Conservation (phyloP, 1,140 invertebrate species). For the Rhopalosiphum maidis region DNA sequence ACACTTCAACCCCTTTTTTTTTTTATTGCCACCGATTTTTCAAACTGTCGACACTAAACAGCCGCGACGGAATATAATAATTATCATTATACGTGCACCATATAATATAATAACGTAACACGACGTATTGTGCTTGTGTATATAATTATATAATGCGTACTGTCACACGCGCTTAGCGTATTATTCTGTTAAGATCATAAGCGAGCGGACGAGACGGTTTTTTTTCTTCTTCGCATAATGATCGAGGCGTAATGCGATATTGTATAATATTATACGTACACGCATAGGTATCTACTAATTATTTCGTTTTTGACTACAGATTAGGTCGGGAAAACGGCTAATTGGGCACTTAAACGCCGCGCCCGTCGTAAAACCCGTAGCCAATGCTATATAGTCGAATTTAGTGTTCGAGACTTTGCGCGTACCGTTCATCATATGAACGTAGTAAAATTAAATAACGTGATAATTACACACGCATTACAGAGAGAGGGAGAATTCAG, state of each 20-base stretch:
- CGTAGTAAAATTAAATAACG: neutral
- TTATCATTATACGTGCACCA: neutral
- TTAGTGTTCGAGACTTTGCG: neutral
- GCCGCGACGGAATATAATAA: conserved; percentile 20
- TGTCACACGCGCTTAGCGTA: neutral
- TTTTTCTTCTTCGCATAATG: too few relatives aligned
- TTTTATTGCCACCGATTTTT: conserved; percentile 19
- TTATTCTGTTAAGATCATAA: neutral
- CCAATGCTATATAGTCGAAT: neutral
- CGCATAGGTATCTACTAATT: neutral
- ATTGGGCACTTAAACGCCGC: neutral
- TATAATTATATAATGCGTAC: neutral
- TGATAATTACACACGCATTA: neutral
- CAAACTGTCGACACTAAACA: conserved; percentile 38
- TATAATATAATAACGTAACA: too few relatives aligned
- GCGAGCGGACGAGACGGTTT: neutral
- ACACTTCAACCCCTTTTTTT: conserved; percentile 34
- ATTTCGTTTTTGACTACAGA: neutral
- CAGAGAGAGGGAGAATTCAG: neutral
- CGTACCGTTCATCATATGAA: neutral
- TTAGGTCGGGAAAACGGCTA: neutral
- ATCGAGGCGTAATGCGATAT: neutral
- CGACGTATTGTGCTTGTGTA: neutral
- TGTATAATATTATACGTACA: neutral
- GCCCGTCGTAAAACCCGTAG: neutral